These are phyloP conservation scores for Saguinus midas DNA, from an alignment of 2,113 vertebrate species.

Conservation along the genomic window DNA sequence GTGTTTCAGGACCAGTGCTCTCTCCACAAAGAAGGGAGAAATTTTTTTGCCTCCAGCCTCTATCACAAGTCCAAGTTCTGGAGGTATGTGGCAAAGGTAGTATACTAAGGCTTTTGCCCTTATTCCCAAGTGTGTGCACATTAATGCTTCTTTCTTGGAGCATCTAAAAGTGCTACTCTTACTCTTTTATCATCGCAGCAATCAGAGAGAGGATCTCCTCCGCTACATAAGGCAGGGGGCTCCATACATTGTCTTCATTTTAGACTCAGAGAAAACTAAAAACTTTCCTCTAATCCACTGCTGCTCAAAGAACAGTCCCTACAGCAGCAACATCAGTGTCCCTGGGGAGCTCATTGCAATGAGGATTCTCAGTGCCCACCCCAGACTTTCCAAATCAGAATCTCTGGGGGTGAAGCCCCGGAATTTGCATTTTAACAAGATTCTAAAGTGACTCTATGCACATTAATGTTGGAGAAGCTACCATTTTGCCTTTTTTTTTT, in stretches of 20 bases:
- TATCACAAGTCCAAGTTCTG: background rate
- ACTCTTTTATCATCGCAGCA: background rate
- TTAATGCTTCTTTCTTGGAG: background rate
- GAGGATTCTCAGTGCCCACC: too few species aligned
- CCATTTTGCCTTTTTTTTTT: background rate
- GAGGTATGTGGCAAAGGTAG: background rate
- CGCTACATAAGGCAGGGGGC: background rate
- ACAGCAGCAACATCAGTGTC: background rate
- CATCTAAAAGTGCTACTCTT: background rate
- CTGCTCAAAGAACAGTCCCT: background rate
- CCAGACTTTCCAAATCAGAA: background rate
- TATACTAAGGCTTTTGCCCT: background rate
- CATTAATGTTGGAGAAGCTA: background rate
- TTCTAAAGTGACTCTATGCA: background rate
- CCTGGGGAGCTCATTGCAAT: background rate
- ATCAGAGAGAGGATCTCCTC: background rate
- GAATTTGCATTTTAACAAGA: background rate
- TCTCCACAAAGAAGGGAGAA: background rate
- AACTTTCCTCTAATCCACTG: background rate
- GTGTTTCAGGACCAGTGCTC: background rate
- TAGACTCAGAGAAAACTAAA: background rate
- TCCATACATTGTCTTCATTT: background rate
- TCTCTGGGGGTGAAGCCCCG: background rate
- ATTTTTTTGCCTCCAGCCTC: background rate
- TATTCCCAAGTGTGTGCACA: background rate